Conservation (phyloP, 2,888 invertebrate genomes). For the Chalcis sispes region DNA sequence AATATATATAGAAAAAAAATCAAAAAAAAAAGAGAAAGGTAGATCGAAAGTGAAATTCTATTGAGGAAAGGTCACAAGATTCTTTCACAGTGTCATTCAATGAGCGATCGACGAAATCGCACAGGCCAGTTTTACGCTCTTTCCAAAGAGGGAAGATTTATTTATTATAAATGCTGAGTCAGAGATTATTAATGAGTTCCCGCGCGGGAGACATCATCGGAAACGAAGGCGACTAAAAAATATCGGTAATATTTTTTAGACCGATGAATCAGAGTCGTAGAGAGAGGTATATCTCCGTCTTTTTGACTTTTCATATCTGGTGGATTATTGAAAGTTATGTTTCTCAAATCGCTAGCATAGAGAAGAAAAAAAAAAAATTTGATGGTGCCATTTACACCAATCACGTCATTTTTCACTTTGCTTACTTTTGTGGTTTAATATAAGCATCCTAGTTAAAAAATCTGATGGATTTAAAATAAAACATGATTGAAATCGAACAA, state of each 20-base stretch:
- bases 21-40: slow-evolving; percentile 7
- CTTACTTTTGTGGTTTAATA: no score
- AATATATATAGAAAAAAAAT: no score
- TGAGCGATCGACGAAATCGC: slow-evolving; percentile 72
- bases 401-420: no score
- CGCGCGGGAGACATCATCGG: background rate
- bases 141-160: no score
- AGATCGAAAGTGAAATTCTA: slow-evolving; percentile 54
- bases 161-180: slow-evolving; percentile 69
- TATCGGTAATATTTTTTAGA: slow-evolving; percentile 32
- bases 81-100: slow-evolving; percentile 70
- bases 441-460: no score
- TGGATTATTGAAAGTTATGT: slow-evolving; percentile 16
- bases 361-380: background rate
- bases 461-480: no score
- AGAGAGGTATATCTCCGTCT: background rate
- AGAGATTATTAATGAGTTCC: slow-evolving; percentile 67
- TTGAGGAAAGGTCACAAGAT: slow-evolving; percentile 40
- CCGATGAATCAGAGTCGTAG: slow-evolving; percentile 5
- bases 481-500: no score
- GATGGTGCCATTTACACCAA: no score
- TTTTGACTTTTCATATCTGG: no score
- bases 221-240: slow-evolving; percentile 32
- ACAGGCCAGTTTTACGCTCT: no score
- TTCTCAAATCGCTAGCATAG: background rate